Percentiles rank a stretch among this genome's conserved stretches.
Conservation (phyloP, 2,113 vertebrate species). For the Hypanus sabinus region DNA sequence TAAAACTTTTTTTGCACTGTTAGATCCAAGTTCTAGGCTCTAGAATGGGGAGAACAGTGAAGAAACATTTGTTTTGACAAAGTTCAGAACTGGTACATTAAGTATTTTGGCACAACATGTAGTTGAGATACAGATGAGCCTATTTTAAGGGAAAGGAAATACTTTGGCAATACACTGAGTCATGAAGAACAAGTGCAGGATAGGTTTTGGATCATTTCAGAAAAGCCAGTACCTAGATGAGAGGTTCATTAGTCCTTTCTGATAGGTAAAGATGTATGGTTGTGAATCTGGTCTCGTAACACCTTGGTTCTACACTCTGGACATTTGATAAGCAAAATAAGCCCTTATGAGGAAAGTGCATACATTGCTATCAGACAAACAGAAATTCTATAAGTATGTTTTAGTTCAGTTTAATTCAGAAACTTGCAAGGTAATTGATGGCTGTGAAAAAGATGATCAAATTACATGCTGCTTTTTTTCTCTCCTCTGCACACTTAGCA, state of each 20-base stretch:
- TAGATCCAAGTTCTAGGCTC: too few species aligned
- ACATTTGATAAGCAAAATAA: neutral
- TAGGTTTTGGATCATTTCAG: neutral
- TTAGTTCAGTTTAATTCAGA: neutral
- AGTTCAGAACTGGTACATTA: too few species aligned
- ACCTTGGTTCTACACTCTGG: neutral
- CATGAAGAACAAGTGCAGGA: neutral
- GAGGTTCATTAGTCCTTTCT: neutral
- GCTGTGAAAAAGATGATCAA: neutral
- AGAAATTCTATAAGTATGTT: neutral
- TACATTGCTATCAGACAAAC: neutral
- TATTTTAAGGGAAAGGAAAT: neutral
- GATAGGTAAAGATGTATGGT: neutral
- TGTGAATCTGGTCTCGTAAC: neutral
- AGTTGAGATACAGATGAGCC: too few species aligned
- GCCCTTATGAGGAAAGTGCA: neutral
- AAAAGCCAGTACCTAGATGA: neutral
- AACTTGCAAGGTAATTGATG: neutral
- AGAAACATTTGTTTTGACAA: too few species aligned
- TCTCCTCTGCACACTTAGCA: neutral
- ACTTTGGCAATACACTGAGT: neutral
- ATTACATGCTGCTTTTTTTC: neutral
- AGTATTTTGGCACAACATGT: too few species aligned
- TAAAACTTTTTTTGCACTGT: too few species aligned
- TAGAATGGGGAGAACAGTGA: too few species aligned